These are phyloP conservation scores for Pristionchus maxplancki DNA, from an alignment of 2,888 invertebrate species.

Conservation along the genomic window DNA sequence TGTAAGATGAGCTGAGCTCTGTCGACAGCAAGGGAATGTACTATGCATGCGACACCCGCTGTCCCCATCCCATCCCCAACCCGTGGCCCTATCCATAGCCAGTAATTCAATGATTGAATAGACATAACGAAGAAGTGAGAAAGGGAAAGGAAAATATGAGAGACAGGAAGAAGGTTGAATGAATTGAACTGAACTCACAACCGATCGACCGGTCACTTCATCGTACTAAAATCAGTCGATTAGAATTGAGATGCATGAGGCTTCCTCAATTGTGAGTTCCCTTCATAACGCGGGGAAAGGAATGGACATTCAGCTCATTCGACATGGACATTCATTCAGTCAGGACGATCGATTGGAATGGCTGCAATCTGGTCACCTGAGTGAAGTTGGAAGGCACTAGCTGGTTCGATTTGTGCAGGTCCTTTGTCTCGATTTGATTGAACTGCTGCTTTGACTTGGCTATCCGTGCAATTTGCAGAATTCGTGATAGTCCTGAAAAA, in stretches of 20 bases:
- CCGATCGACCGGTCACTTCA: constrained; percentile 52
- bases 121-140: constrained; percentile 40
- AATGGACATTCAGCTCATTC: constrained; percentile 42
- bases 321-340: constrained; percentile 43
- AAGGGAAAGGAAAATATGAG: constrained; percentile 25
- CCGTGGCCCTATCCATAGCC: constrained; percentile 14
- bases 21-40: not conserved
- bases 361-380: constrained; percentile 65
- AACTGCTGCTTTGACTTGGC: constrained; percentile 78
- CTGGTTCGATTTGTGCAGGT: constrained; percentile 71
- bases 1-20: constrained; percentile 7
- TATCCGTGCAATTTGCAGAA: constrained; percentile 77
- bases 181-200: constrained; percentile 52
- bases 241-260: constrained; percentile 34
- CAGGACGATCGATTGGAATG: not conserved
- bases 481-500: constrained; percentile 72
- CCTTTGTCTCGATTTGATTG: constrained; percentile 78
- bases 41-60: constrained; percentile 36
- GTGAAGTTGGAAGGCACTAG: constrained; percentile 76
- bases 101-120: constrained; percentile 42
- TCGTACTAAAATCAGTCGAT: constrained; percentile 50
- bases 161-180: constrained; percentile 47
- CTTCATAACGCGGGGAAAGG: constrained; percentile 22
- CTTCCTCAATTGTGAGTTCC: constrained; percentile 48
- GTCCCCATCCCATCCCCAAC: not conserved